A percentile compares a stretch with the other conserved stretches of the same genome.
These are phyloP conservation scores for Dexiosoma caninum DNA, from an alignment of 2,888 invertebrate species.

Conservation along the genomic window DNA sequence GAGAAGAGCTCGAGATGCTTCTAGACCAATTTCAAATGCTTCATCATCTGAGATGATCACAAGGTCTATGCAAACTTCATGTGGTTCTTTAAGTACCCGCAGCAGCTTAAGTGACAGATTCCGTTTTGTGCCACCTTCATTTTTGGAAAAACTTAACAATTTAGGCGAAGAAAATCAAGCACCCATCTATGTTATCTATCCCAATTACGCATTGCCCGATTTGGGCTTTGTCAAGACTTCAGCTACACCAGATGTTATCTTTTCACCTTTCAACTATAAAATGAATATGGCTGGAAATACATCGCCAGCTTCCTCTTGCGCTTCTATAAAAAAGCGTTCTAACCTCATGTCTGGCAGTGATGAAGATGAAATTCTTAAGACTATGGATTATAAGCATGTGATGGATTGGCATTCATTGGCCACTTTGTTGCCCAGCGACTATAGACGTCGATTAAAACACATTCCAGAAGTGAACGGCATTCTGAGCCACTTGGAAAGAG, in stretches of 20 bases:
- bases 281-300: constrained; percentile 80
- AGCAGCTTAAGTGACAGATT: constrained; percentile 79
- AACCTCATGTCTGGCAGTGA: constrained; percentile 72
- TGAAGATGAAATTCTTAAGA: constrained; percentile 89
- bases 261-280: constrained; percentile 80
- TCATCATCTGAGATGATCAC: constrained; percentile 80
- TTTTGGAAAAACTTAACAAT: constrained; percentile 83
- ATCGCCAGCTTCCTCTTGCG: constrained; percentile 62
- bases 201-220: constrained; percentile 93
- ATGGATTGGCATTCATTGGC: constrained; percentile 96
- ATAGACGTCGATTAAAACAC: constrained; percentile 85
- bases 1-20: constrained; percentile 56
- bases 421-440: constrained; percentile 91
- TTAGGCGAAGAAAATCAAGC: constrained; percentile 82
- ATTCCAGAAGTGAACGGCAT: constrained; percentile 85
- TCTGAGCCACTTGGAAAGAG: constrained; percentile 76
- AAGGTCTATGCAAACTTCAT: constrained; percentile 86
- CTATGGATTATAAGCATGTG: constrained; percentile 89
- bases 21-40: constrained; percentile 70
- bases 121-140: constrained; percentile 84
- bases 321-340: constrained; percentile 68
- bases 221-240: constrained; percentile 85
- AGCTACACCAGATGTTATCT: constrained; percentile 82
- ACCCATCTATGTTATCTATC: constrained; percentile 93
- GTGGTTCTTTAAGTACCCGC: constrained; percentile 72